Percentiles rank a stretch among this genome's conserved stretches.
These are phyloP conservation scores for Stegodyphus mimosarum DNA, from an alignment of 1,140 invertebrate species.

Conservation along the genomic window DNA sequence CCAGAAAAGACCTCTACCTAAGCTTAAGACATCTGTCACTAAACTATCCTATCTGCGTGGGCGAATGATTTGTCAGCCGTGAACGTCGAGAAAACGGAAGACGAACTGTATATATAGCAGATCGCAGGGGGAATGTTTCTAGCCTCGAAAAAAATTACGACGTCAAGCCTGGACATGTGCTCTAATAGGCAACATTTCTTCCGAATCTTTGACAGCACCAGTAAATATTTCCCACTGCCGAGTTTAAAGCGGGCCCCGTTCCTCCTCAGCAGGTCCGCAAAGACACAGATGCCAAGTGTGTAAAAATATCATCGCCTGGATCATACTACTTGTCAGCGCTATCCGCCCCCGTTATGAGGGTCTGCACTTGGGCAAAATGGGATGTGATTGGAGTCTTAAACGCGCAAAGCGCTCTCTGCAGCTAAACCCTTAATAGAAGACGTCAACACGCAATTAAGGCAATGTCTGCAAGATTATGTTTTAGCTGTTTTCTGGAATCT, in stretches of 20 bases:
- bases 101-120: background rate
- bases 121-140: background rate
- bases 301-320: conserved; percentile 58
- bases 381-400: conserved; percentile 6
- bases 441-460: conserved; percentile 7
- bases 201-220: conserved; percentile 38
- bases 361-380: background rate
- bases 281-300: conserved; percentile 57
- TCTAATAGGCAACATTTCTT: conserved; percentile 59
- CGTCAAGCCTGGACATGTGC: conserved; percentile 53
- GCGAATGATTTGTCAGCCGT: conserved; percentile 46
- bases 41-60: conserved; percentile 20
- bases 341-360: background rate
- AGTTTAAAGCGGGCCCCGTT: background rate
- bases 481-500: too few species aligned
- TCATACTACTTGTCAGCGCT: conserved; percentile 47
- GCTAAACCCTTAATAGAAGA: background rate
- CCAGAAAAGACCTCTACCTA: too few species aligned
- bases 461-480: too few species aligned
- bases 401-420: background rate
- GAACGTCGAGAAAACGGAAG: conserved; percentile 3
- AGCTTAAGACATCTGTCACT: conserved; percentile 32
- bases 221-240: conserved; percentile 53
- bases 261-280: conserved; percentile 10
- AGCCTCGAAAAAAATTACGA: conserved; percentile 28